Base-by-base conservation (phyloP, 2,888 invertebrate species). In the Luperina nickerlii region DNA sequence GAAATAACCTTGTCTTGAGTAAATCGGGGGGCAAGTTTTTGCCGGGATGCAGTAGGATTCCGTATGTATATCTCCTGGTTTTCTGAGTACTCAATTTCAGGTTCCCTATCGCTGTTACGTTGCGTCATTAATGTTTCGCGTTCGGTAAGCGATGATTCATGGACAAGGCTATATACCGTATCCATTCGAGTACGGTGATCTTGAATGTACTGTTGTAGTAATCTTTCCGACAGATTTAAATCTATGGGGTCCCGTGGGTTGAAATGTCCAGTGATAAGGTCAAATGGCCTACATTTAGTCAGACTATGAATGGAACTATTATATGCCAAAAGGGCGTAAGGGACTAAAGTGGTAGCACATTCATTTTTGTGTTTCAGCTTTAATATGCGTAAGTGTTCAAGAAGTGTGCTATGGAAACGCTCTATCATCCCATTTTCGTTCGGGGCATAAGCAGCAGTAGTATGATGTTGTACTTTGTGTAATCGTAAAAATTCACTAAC, bases 401-500 rank as follows among this genome's bases (percentile, higher is more conserved):
- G 18, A 32, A 57, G 38, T 38, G 70, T 70, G 13, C 32, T 38
- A 69, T 51, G 20, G 20, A 54, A 54, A 54, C 54, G 54, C 54
- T 54, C 54, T 20, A 54, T 54, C 54, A 20, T 54, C 4, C 51
- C 69, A 38, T 70, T 54, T 57, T 70, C 70, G 38, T 70, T 54
- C 24, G 70, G 70, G 18, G 70, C 38, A 70, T 70, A 13, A 38
- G 70, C 54, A 72, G n/a, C 45, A 42, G 62, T 62, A 7, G 27
- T 60, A 27, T n/a, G 71, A 62, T 72, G 71, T 45, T 72, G 60
- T 62, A 72, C 27, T 45, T 72, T 72, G 60, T 72, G 71, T 45
- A 72, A 62, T 8, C 62, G 42, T 24, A 62, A 45, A n/a, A 62
- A 72, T 27, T 72, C 71, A 15, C n/a, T 15, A 8, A 72, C 27